A percentile compares a stretch with the other conserved stretches of the same genome.
phyloP scores from a whole-genome alignment of 2,888 invertebrate species.

The Petrolisthes manimaculis region DNA sequence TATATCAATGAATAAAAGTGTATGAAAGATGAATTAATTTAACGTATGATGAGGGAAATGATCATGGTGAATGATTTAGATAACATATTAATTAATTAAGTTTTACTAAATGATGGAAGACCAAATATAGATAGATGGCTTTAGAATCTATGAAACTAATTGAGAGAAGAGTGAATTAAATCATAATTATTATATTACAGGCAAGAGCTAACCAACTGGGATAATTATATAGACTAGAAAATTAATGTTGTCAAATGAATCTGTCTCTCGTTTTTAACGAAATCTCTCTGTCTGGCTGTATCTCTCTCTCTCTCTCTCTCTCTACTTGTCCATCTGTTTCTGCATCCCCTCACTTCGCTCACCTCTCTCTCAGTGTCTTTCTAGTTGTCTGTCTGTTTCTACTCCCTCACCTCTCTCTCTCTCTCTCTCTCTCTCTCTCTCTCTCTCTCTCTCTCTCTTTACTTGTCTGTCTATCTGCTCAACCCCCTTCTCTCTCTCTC shows the following conservation, averaged over 20 bases:
- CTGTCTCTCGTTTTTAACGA: slow-evolving; percentile 7
- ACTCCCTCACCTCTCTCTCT: slow-evolving; percentile 7
- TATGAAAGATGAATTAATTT: too few relatives aligned
- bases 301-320: slow-evolving; percentile 33
- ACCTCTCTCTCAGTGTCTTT: background rate
- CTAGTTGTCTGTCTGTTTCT: background rate
- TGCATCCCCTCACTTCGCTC: background rate
- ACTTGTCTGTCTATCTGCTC: background rate
- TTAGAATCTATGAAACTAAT: too few relatives aligned
- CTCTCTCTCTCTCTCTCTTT: slow-evolving; percentile 27
- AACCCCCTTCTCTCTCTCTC: background rate
- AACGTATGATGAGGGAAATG: too few relatives aligned
- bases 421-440: slow-evolving; percentile 31
- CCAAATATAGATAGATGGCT: too few relatives aligned
- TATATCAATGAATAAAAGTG: too few relatives aligned
- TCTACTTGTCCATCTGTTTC: slow-evolving; percentile 14
- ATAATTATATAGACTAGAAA: too few relatives aligned
- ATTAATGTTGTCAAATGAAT: background rate
- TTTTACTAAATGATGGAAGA: too few relatives aligned
- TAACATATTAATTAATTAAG: too few relatives aligned
- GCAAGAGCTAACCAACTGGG: too few relatives aligned
- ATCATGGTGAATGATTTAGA: too few relatives aligned
- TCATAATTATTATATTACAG: too few relatives aligned
- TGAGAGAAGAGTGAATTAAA: too few relatives aligned
- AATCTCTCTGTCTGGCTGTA: background rate